Evolutionary conservation across 2,888 invertebrate species (phyloP), one percentile per base, ranked within the genome.

Genomic region (Oxycera nigricornis): DNA sequence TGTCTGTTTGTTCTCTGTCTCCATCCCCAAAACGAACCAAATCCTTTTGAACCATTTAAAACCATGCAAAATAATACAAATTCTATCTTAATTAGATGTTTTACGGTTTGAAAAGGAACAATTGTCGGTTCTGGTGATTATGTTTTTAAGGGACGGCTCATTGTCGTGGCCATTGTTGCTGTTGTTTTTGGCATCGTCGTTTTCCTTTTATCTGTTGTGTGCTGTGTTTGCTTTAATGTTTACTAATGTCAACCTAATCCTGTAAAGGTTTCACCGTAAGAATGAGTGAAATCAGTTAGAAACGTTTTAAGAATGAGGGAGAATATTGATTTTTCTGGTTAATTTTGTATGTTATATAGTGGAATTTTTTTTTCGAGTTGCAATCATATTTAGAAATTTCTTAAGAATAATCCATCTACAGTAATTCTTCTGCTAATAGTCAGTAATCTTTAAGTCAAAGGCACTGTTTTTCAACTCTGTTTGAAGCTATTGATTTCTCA

Each of bases 21-120:
- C 3, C 46, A 46, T 14, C 24, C 20, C 55, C 20, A 55, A 3
- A 55, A 24, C 28, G n/a, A 20, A n/a, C 26, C 59, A 59, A 59
- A 59, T 59, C 59, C 59, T 59, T 59, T 59, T 59, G 59, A 30
- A 30, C 59, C 59, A 59, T 59, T 59, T 30, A 28, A 59, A 59
- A 59, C 26, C 22, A 11, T 59, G 59, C 59, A 30, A 59, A 59
- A 59, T 59, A 59, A 59, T 59, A 59, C 59, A 59, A 59, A 59
- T 59, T 59, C 59, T 59, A 59, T 59, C 59, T 59, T 59, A 59
- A 59, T 59, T 59, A 59, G 59, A 59, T 59, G 59, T 59, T 59
- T 59, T 59, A 59, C 59, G 30, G 59, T 59, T 30, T 59, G 28
- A 30, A 59, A 59, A 59, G 59, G 59, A 59, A 59, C 59, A 59